Percentiles rank a stretch among this genome's conserved stretches.
These are phyloP conservation scores for Carassius carassius DNA, from an alignment of 2,113 vertebrate genomes.

Conservation along the genomic window DNA sequence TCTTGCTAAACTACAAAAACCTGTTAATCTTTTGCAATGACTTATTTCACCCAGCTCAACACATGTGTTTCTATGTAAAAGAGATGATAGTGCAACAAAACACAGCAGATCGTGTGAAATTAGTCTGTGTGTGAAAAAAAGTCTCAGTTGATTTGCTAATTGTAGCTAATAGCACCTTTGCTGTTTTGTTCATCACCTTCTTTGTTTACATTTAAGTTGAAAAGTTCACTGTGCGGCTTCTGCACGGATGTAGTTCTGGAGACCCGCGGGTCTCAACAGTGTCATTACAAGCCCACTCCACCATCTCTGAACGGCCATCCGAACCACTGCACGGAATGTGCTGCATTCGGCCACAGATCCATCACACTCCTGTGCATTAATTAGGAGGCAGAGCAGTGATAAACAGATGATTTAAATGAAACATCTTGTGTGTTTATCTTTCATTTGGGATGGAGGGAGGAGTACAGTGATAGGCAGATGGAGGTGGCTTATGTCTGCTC, in stretches of 20 bases:
- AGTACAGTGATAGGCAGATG: constrained; percentile 76
- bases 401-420: constrained; percentile 64
- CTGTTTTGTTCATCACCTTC: background rate
- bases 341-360: constrained; percentile 6
- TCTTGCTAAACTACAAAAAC: background rate
- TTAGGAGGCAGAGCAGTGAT: constrained; percentile 55
- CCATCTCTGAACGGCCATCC: background rate
- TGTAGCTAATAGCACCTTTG: constrained; percentile 2
- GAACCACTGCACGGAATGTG: constrained; percentile 4
- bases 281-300: constrained; percentile 21
- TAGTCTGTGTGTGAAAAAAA: background rate
- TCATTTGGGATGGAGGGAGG: constrained; percentile 74
- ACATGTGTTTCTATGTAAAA: background rate
- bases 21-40: background rate
- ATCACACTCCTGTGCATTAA: constrained; percentile 55
- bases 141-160: constrained; percentile 11
- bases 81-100: background rate
- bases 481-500: constrained; percentile 79
- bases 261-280: constrained; percentile 23
- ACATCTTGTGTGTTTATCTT: constrained; percentile 69
- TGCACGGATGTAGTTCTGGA: background rate
- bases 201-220: constrained; percentile 36
- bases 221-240: constrained; percentile 1
- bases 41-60: background rate
- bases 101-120: constrained; percentile 5